Evolutionary conservation across 2,888 invertebrate species (phyloP).

Genomic region (Bibio marci): DNA sequence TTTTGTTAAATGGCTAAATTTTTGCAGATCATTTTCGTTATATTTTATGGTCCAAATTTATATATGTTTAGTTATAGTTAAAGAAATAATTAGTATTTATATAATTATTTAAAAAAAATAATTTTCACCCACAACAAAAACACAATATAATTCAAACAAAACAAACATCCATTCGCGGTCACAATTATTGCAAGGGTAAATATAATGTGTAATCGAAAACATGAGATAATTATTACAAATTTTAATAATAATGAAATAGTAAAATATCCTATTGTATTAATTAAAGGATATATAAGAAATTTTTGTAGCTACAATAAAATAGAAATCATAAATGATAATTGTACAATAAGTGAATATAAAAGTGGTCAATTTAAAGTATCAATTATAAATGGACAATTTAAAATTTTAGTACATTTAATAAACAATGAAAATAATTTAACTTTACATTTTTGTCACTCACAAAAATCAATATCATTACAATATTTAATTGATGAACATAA

Average conservation of each 20-base stretch:
- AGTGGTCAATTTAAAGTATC: constrained; percentile 11
- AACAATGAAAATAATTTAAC: constrained; percentile 4
- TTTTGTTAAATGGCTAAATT: no score
- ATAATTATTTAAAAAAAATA: no score
- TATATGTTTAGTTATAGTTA: no score
- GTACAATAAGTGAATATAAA: not conserved
- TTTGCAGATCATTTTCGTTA: no score
- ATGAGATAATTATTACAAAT: constrained; percentile 17
- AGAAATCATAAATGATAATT: no score
- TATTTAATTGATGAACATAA: not conserved
- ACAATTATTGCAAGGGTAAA: no score
- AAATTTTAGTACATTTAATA: constrained; percentile 19
- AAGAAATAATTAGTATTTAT: no score
- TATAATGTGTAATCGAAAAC: no score
- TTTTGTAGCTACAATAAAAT: constrained; percentile 10
- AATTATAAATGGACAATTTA: constrained; percentile 18
- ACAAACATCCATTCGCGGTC: no score
- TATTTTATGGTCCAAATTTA: no score
- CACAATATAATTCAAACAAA: no score
- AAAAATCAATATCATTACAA: constrained; percentile 3
- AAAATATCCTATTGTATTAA: constrained; percentile 19
- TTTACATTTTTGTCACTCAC: constrained; percentile 14
- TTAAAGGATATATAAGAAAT: constrained; percentile 20
- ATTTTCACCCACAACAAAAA: no score
- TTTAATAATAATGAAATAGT: constrained; percentile 18